Base-by-base conservation (phyloP, 2,888 invertebrate species). In the Anaspis maculata region DNA sequence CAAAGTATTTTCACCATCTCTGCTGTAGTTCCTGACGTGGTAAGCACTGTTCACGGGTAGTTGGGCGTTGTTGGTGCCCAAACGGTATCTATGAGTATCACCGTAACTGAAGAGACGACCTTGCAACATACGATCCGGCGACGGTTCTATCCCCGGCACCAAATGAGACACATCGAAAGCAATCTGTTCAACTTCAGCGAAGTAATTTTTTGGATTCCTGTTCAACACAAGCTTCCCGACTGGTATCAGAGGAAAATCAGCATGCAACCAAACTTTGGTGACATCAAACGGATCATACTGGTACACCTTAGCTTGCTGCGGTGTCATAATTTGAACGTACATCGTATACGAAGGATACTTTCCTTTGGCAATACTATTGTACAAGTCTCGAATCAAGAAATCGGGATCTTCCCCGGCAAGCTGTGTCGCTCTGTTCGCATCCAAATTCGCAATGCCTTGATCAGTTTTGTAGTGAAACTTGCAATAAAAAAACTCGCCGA, bases 31-130 rank as follows among this genome's bases (percentile, higher is more conserved):
- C 21, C 69, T 65, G 2, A 76, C 73, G 39, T 76, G 68, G 68
- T 77, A 90, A 0, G 96, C 92, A 56, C 91, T 89, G 67, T 97
- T 97, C 9, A 97, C 91, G 0, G 96, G 90, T 23, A 98, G 73
- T 63, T 95, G 94, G 43, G 83, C 71, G 63, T 79, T 85, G 69
- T 98, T 97, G 1, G 86, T 75, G 2, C 97, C 97, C 44, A 98
- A 69, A 15, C 91, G 77, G 64, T 92, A 82, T 35, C 85, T 75
- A 51, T 95, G 95, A 0, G 97, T 90, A 66, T 97, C 96, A 1
- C 79, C 77, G 64, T 97, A 92, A 2, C 88, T 74, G 64, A 90
- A 90, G 5, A 91, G 70, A 26, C 91, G 80, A 1, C 87, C 90
- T 63, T 89, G 82, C 41, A 95, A 71, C 86, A 95, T 86, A 67